Percentiles rank a stretch among this genome's conserved stretches.
phyloP scores from a whole-genome alignment of 1,140 invertebrate species.

The Meloidogyne floridensis region DNA sequence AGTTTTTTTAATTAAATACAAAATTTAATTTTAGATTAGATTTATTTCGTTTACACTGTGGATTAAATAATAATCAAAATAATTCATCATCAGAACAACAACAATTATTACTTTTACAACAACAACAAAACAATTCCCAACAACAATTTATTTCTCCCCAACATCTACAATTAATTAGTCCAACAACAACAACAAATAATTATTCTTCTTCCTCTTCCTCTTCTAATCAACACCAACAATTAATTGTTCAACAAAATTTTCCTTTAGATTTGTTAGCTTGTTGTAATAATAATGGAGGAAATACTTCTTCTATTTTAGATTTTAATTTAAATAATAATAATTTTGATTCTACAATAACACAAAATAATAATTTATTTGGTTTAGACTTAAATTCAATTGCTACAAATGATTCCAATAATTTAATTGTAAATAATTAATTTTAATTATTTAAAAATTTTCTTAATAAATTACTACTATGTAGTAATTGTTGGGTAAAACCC shows the following conservation, averaged over 20 bases:
- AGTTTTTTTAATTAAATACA: neutral
- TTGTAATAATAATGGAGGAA: neutral
- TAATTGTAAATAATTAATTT: neutral
- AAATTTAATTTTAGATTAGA: neutral
- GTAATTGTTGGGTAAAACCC: too few species aligned
- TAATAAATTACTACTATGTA: too few species aligned
- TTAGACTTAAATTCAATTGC: slow-evolving; percentile 6
- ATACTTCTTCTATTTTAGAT: slow-evolving; percentile 4
- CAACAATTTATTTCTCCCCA: neutral
- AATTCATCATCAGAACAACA: neutral
- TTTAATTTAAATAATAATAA: slow-evolving; percentile 7
- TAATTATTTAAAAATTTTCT: neutral
- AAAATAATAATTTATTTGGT: neutral
- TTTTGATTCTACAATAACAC: neutral
- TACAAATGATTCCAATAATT: neutral
- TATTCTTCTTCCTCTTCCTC: neutral
- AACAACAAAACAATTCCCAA: neutral
- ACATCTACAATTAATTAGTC: neutral
- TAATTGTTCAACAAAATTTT: neutral
- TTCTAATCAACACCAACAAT: neutral
- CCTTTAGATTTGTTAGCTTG: slow-evolving; percentile 2
- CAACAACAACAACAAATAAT: neutral
- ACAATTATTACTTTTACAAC: slow-evolving; percentile 9
- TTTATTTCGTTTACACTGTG: neutral
- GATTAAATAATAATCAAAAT: neutral